Evolutionary conservation across 2,797 vertebrate genomes (phyloP).

Genomic region (Platalea minor): DNA sequence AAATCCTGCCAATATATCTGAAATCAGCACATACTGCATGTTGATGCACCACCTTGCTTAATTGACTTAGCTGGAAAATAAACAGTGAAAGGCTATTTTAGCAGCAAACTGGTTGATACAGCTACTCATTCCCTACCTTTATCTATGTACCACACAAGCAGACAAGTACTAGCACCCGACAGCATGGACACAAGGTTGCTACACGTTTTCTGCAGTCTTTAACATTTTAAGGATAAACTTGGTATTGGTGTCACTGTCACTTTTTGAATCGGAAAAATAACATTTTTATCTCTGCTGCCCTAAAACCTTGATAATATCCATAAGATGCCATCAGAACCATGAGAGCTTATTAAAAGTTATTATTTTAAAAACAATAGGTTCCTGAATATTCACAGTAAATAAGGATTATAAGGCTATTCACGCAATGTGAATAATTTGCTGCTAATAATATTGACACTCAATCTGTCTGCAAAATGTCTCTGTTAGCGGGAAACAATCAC

Average conservation of each 20-base stretch:
- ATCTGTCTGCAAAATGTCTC: slow-evolving; percentile 60
- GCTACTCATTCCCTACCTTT: slow-evolving; percentile 64
- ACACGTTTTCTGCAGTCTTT: neutral
- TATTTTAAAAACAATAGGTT: neutral
- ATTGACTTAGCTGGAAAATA: slow-evolving; percentile 66
- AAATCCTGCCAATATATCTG: slow-evolving; percentile 41
- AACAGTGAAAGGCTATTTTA: slow-evolving; percentile 80
- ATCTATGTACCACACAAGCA: slow-evolving; percentile 56
- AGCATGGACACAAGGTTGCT: slow-evolving; percentile 19
- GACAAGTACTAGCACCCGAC: neutral
- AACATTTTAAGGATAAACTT: neutral
- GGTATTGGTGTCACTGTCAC: neutral
- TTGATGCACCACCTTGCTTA: slow-evolving; percentile 56
- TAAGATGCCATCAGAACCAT: neutral
- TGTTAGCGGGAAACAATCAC: slow-evolving; percentile 52
- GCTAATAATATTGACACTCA: slow-evolving; percentile 65
- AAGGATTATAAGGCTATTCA: slow-evolving; percentile 43
- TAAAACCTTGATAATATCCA: neutral
- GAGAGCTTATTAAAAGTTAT: neutral
- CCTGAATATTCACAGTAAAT: neutral
- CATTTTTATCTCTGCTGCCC: neutral
- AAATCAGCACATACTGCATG: slow-evolving; percentile 30
- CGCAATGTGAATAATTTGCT: slow-evolving; percentile 60
- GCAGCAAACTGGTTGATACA: slow-evolving; percentile 76
- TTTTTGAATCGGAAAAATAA: neutral